Conservation (phyloP, 2,888 invertebrate species). For the Netelia melanura region DNA sequence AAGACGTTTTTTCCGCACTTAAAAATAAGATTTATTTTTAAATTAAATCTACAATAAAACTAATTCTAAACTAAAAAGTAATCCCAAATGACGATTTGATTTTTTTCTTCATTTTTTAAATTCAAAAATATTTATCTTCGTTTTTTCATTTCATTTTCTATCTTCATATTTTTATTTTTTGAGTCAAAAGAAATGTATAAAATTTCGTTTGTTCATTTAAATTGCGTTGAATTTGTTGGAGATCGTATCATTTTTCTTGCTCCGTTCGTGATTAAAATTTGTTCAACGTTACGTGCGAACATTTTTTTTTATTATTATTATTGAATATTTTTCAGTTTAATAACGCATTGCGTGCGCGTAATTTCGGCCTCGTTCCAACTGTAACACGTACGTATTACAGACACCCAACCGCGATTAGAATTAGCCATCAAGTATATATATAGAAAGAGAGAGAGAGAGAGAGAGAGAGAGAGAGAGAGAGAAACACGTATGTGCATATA, state of each 20-base stretch:
- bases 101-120: background rate
- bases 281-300: background rate
- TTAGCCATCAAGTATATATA: conserved; percentile 24
- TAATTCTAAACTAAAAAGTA: too few species aligned
- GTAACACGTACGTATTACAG: conserved; percentile 33
- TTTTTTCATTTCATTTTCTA: background rate
- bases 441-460: background rate
- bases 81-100: background rate
- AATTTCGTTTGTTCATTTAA: too few species aligned
- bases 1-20: too few species aligned
- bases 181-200: too few species aligned
- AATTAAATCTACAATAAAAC: background rate
- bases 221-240: too few species aligned
- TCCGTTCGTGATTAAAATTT: too few species aligned
- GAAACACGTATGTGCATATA: conserved; percentile 5
- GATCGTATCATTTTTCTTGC: too few species aligned
- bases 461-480: too few species aligned
- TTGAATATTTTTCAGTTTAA: conserved; percentile 12
- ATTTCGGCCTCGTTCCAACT: conserved; percentile 48
- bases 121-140: background rate
- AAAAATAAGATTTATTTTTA: too few species aligned
- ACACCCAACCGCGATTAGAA: conserved; percentile 50
- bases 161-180: background rate
- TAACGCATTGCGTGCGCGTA: conserved; percentile 43
- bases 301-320: background rate